These are phyloP conservation scores for Meiosimyza decipiens DNA, from an alignment of 2,888 invertebrate species.

Conservation along the genomic window DNA sequence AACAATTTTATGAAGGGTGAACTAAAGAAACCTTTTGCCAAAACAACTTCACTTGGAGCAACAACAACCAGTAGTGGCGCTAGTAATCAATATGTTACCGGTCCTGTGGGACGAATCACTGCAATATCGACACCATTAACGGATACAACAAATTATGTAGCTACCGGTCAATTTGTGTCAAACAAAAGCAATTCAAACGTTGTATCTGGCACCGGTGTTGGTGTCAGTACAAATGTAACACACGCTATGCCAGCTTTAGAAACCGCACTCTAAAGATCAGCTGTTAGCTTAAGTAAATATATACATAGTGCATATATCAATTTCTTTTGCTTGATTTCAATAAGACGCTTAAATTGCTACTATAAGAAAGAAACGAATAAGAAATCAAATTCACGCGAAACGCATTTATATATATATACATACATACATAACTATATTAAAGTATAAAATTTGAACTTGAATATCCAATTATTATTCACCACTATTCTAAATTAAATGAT, in stretches of 20 bases:
- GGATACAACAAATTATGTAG: conserved; percentile 11
- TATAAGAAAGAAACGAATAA: conserved; percentile 9
- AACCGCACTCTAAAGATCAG: conserved; percentile 54
- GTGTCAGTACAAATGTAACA: conserved; percentile 27
- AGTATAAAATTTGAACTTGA: conserved; percentile 1
- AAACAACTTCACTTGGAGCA: conserved; percentile 1
- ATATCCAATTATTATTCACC: conserved; percentile 2
- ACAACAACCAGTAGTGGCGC: conserved; percentile 4
- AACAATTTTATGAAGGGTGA: conserved; percentile 67
- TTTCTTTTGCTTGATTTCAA: not conserved
- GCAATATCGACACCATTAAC: not conserved
- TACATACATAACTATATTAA: not conserved
- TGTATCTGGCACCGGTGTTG: not conserved
- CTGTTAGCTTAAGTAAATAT: not conserved
- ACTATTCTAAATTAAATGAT: conserved; percentile 16
- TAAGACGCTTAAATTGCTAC: not conserved
- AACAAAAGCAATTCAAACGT: not conserved
- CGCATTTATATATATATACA: not conserved
- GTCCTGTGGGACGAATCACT: conserved; percentile 5
- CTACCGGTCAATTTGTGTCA: not conserved
- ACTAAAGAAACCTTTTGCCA: conserved; percentile 51
- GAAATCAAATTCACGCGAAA: not conserved
- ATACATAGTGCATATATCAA: not conserved
- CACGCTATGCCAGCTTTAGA: conserved; percentile 57
- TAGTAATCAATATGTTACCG: conserved; percentile 32